Evolutionary conservation across 1,140 invertebrate genomes (phyloP).

Genomic region (Drosophila equinoxialis): DNA sequence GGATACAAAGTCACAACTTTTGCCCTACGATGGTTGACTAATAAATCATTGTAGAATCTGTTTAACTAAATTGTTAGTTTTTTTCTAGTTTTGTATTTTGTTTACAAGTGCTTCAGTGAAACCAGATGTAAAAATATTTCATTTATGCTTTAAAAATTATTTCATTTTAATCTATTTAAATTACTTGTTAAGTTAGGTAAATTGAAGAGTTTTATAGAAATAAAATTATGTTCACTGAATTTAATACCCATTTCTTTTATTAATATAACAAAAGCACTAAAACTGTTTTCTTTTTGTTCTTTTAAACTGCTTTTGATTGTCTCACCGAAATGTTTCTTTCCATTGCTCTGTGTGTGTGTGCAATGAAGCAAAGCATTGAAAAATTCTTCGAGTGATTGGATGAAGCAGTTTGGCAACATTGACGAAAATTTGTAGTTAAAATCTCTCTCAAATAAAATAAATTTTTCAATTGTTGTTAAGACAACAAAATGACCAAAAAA

Average conservation of each 20-base stretch:
- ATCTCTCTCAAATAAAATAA: constrained; percentile 1
- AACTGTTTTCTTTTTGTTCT: too few species aligned
- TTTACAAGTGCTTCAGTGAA: too few species aligned
- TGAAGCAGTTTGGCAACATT: constrained; percentile 24
- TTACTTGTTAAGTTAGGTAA: too few species aligned
- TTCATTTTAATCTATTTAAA: too few species aligned
- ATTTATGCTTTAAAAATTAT: too few species aligned
- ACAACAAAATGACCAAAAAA: neutral
- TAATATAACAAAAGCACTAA: too few species aligned
- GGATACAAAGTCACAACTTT: constrained; percentile 61
- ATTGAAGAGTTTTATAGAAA: too few species aligned
- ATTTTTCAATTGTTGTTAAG: neutral
- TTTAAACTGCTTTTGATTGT: neutral
- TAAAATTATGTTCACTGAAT: too few species aligned
- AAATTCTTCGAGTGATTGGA: constrained; percentile 71
- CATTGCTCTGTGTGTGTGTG: constrained; percentile 15
- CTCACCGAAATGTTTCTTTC: neutral
- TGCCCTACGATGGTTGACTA: neutral
- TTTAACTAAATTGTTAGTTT: neutral
- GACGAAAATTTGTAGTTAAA: neutral
- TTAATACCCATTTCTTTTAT: too few species aligned
- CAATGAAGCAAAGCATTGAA: constrained; percentile 41
- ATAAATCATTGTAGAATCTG: neutral
- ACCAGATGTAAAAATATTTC: too few species aligned
- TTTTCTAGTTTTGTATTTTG: too few species aligned